Conservation (phyloP, 2,888 invertebrate genomes). For the Heliconius charithonia region DNA sequence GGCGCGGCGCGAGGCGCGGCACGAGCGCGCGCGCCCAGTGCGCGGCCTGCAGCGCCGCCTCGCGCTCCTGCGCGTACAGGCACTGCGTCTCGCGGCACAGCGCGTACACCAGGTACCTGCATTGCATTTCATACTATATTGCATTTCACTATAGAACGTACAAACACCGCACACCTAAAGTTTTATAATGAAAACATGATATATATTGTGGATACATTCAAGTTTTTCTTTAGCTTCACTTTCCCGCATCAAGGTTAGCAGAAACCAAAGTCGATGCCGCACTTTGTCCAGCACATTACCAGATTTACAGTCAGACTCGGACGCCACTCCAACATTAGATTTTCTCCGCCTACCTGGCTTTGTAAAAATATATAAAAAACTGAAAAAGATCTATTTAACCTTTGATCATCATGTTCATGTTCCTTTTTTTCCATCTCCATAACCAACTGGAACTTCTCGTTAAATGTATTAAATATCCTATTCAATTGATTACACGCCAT, state of each 20-base stretch:
- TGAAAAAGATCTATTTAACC: slow-evolving; percentile 49
- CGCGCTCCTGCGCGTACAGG: slow-evolving; percentile 90
- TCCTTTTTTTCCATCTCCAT: slow-evolving; percentile 63
- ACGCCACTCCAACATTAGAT: too few relatives aligned
- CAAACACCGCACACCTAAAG: too few relatives aligned
- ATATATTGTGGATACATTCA: too few relatives aligned
- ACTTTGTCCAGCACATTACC: too few relatives aligned
- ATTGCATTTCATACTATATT: too few relatives aligned
- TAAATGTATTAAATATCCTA: slow-evolving; percentile 82
- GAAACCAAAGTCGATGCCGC: too few relatives aligned
- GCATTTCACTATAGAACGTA: too few relatives aligned
- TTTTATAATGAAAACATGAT: too few relatives aligned
- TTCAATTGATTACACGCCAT: slow-evolving; percentile 78
- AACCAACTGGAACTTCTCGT: slow-evolving; percentile 84
- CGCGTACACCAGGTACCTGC: slow-evolving; percentile 67
- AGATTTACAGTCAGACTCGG: too few relatives aligned
- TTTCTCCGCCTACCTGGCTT: too few relatives aligned
- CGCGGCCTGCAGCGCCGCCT: slow-evolving; percentile 90
- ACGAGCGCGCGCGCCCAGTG: slow-evolving; percentile 91
- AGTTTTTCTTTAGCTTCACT: too few relatives aligned
- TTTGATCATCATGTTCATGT: slow-evolving; percentile 56
- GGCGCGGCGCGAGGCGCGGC: slow-evolving; percentile 61
- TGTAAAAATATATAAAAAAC: background rate
- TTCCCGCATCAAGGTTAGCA: too few relatives aligned
- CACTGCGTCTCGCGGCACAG: slow-evolving; percentile 92